Conservation (phyloP, 2,797 vertebrate species). For the Tachyglossus aculeatus region DNA sequence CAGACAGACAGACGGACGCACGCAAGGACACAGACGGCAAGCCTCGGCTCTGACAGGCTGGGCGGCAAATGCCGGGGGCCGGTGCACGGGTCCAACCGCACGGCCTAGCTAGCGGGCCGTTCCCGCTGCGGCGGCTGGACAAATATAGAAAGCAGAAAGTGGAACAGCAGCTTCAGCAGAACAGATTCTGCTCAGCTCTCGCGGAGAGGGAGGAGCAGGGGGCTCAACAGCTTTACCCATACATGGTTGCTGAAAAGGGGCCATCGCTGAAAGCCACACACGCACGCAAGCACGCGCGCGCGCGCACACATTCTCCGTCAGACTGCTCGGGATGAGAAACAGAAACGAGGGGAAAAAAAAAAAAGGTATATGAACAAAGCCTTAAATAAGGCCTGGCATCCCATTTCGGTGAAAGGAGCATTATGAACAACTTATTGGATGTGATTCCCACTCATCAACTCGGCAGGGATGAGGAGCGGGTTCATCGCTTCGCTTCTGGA, state of each 20-base stretch:
- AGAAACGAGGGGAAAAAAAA: slow-evolving; percentile 12
- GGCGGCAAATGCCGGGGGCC: slow-evolving; percentile 6
- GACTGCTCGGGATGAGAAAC: neutral
- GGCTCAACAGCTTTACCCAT: slow-evolving; percentile 73
- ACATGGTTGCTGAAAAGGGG: slow-evolving; percentile 68
- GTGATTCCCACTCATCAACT: neutral
- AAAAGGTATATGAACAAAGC: slow-evolving; percentile 7
- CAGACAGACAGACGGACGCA: slow-evolving; percentile 50
- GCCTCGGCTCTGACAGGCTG: slow-evolving; percentile 30
- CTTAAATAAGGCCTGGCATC: neutral
- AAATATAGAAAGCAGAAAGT: slow-evolving; percentile 74
- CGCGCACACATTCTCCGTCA: slow-evolving; percentile 35
- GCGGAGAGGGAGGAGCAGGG: slow-evolving; percentile 65
- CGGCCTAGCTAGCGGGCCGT: slow-evolving; percentile 33
- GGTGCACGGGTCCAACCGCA: slow-evolving; percentile 22
- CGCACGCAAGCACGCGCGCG: slow-evolving; percentile 40
- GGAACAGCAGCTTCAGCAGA: slow-evolving; percentile 60
- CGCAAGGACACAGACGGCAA: slow-evolving; percentile 28
- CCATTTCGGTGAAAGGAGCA: slow-evolving; percentile 26
- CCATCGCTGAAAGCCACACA: slow-evolving; percentile 41
- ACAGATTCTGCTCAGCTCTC: slow-evolving; percentile 58
- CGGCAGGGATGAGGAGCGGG: neutral
- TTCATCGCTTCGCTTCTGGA: slow-evolving; percentile 12
- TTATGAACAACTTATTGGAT: slow-evolving; percentile 1
- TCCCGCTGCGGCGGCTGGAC: slow-evolving; percentile 64